Base-by-base conservation (phyloP, 53 echinoderm and acorn worm species). In the Stichopus horrens region DNA sequence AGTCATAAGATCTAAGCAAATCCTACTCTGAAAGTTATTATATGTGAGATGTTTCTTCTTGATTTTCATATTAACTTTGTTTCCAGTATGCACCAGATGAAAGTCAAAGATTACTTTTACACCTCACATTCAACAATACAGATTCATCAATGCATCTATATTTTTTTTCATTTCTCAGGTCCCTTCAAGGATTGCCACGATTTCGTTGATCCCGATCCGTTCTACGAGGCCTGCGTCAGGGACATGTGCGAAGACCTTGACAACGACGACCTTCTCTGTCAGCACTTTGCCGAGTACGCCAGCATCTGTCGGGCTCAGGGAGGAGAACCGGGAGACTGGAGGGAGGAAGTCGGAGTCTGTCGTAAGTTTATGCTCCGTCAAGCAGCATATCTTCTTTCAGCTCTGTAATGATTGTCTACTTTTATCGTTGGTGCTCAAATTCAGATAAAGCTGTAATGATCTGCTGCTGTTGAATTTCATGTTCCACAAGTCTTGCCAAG, bases 171-270 rank as follows among this genome's bases (percentile, higher is more conserved):
- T 67, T 67, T 67, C 54, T 5, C 57, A 94, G 95, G 95, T 23
- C 93, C 93, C 11, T 93, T 95, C 67, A 77, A 79, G 23, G 57
- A 89, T 4, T 95, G 95, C 86, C 93, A 94, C 66, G 92, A 90
- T 16, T 90, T 73, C 67, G 67, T 88, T 4, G 91, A 92, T 59
- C 93, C 93, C 10, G 80, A 23, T 23, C 88, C 87, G 20, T 95
- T 78, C 89, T 87, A 94, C 58, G 90, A 79, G 5, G 74, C 92
- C 54, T 95, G 95, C 83, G 80, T 89, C 54, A 91, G 90, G 83
- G 96, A 95, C 74, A 76, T 95, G 81, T 95, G 95, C 88, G 93
- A 60, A 37, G 37, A 37, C 37, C 86, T 73, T 53, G 90, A 90
- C 56, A 90, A 87, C 8, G 83, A 90, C 82, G 88, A 83, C 6